phyloP scores from a whole-genome alignment of 1,140 invertebrate species.

The Papilio machaon region DNA sequence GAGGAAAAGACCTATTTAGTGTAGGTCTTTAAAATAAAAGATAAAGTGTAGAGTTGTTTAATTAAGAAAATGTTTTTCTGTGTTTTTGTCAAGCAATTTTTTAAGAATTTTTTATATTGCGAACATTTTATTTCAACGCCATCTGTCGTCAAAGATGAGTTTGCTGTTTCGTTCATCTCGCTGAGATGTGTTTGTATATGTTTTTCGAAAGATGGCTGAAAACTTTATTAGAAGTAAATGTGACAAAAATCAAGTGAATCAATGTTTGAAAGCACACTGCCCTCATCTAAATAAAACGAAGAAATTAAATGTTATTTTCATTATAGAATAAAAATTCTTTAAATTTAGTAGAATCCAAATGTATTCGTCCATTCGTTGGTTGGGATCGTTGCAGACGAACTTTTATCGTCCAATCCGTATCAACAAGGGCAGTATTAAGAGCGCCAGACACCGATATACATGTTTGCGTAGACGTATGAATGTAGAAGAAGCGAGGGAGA shows the following conservation, averaged over 20 bases:
- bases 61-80: neutral
- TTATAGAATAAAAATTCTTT: neutral
- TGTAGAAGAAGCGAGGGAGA: no score
- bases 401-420: no score
- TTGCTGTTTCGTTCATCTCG: neutral
- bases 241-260: no score
- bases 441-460: no score
- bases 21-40: neutral
- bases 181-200: neutral
- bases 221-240: neutral
- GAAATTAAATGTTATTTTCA: neutral
- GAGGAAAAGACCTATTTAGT: neutral
- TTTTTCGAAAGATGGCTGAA: constrained; percentile 16
- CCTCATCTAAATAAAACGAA: no score
- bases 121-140: neutral
- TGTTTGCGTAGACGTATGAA: no score
- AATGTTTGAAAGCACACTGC: neutral
- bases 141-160: neutral
- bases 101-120: neutral
- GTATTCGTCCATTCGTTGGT: neutral
- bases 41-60: neutral
- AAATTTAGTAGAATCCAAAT: neutral
- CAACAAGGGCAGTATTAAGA: no score
- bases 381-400: no score
- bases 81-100: neutral